These are phyloP conservation scores for Ephydatia muelleri DNA, from an alignment of 37 sponge, comb jelly and placozoan species.

Conservation along the genomic window DNA sequence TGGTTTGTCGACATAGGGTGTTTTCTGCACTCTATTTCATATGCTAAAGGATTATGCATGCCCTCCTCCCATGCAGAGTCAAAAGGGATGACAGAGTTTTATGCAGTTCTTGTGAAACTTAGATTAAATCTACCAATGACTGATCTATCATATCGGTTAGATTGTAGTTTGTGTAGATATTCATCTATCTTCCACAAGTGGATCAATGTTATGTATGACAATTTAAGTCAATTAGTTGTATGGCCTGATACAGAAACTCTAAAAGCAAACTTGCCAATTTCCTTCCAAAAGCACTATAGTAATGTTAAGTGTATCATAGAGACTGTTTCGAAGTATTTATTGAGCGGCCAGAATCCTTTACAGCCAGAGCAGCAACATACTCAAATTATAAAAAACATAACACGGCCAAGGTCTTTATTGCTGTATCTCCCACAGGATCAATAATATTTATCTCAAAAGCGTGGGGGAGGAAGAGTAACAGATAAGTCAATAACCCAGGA, in stretches of 20 bases:
- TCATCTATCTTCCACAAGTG: too few relatives aligned
- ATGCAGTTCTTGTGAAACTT: too few relatives aligned
- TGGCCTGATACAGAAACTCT: slow-evolving; percentile 6
- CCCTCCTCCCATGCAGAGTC: too few relatives aligned
- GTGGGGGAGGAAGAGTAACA: slow-evolving; percentile 22
- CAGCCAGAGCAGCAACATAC: slow-evolving; percentile 17
- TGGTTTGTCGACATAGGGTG: too few relatives aligned
- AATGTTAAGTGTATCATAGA: slow-evolving; percentile 8
- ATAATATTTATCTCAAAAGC: slow-evolving; percentile 10
- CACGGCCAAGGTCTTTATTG: slow-evolving; percentile 9
- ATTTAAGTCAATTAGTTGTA: neutral
- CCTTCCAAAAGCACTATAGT: neutral
- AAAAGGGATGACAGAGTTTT: too few relatives aligned
- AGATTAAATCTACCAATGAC: too few relatives aligned
- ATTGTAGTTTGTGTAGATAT: too few relatives aligned
- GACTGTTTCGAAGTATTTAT: slow-evolving; percentile 2
- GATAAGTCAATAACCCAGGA: slow-evolving; percentile 8
- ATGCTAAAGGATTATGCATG: too few relatives aligned
- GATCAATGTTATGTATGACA: too few relatives aligned
- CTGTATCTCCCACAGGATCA: slow-evolving; percentile 18
- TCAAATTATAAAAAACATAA: too few relatives aligned
- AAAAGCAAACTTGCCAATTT: neutral
- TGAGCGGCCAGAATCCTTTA: neutral
- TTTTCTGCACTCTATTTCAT: too few relatives aligned
- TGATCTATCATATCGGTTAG: too few relatives aligned